Evolutionary conservation across 2,797 vertebrate species (phyloP).

Genomic region (Chaetophractus vellerosus): DNA sequence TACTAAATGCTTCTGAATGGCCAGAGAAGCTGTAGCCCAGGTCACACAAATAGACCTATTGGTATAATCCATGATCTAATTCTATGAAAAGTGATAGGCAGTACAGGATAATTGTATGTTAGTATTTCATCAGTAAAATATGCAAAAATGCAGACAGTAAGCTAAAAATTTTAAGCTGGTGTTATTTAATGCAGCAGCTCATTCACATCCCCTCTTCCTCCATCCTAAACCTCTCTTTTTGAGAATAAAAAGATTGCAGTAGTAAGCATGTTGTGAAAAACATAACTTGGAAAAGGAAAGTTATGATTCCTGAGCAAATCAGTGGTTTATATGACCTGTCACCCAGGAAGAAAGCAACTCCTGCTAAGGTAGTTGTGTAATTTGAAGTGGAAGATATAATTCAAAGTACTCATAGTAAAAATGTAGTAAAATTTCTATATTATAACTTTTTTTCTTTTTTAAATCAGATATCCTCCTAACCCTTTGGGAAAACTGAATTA

Average conservation of each 20-base stretch:
- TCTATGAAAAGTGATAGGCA: not conserved
- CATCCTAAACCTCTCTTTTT: not conserved
- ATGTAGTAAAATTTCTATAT: not conserved
- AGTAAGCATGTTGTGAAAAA: not conserved
- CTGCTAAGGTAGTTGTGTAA: not conserved
- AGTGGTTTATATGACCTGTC: slow-evolving; percentile 7
- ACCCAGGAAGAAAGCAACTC: not conserved
- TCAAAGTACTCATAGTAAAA: not conserved
- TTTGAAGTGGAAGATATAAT: not conserved
- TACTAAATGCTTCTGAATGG: not conserved
- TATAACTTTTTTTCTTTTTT: not conserved
- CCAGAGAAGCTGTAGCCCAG: not conserved
- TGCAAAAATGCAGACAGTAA: not conserved
- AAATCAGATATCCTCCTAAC: not conserved
- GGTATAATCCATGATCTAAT: not conserved
- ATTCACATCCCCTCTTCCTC: not conserved
- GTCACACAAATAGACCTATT: not conserved
- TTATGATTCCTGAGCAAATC: not conserved
- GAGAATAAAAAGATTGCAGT: not conserved
- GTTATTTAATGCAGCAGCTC: not conserved
- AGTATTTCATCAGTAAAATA: not conserved
- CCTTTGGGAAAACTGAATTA: not conserved
- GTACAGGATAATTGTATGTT: not conserved
- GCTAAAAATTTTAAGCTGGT: not conserved
- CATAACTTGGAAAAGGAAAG: slow-evolving; percentile 9